Percentiles rank a stretch among this genome's conserved stretches.
phyloP scores from a whole-genome alignment of 2,113 vertebrate species.

The Ctenomys sociabilis region DNA sequence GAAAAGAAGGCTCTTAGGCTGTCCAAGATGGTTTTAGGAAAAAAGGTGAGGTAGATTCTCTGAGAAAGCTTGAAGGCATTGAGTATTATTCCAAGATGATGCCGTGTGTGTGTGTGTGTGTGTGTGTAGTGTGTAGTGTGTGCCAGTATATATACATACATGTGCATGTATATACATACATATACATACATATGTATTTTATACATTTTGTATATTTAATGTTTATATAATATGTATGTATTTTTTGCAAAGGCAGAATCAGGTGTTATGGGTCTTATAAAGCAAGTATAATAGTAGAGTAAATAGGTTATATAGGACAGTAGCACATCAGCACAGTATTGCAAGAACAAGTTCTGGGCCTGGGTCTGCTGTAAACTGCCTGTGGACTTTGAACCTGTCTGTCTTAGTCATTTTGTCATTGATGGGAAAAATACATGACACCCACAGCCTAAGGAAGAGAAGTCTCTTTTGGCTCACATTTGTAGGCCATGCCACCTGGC shows the following conservation, averaged over 20 bases:
- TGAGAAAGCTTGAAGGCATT: not conserved
- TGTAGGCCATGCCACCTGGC: not conserved
- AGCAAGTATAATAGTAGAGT: not conserved
- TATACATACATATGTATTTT: too few relatives aligned
- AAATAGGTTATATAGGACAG: not conserved
- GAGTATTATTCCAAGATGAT: not conserved
- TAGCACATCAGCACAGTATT: conserved; percentile 41
- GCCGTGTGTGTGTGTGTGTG: not conserved
- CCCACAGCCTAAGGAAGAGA: not conserved
- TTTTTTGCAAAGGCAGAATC: not conserved
- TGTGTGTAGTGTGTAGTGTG: too few relatives aligned
- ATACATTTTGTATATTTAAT: too few relatives aligned
- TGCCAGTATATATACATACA: too few relatives aligned
- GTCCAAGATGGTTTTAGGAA: not conserved
- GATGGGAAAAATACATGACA: not conserved
- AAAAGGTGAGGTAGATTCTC: conserved; percentile 2
- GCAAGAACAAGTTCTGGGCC: not conserved
- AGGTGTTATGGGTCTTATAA: not conserved
- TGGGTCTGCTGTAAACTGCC: not conserved
- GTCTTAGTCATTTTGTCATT: not conserved
- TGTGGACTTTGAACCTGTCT: conserved; percentile 1
- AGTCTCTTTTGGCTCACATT: not conserved
- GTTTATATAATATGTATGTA: not conserved
- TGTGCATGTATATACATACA: too few relatives aligned
- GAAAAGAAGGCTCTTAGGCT: not conserved